Evolutionary conservation across 2,888 invertebrate species (phyloP).

Genomic region (Conchocele bisecta): DNA sequence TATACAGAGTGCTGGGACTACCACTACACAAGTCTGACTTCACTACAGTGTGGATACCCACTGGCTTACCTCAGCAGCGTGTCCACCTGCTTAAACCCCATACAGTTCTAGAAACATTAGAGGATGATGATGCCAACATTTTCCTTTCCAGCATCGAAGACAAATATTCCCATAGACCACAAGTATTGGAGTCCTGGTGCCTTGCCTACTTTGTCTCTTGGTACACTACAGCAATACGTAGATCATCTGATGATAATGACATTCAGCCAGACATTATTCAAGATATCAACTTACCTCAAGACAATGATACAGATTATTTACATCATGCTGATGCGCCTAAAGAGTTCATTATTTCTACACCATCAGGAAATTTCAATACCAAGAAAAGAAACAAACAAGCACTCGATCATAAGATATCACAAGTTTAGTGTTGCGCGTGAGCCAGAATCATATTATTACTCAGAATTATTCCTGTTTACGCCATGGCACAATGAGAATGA

Average conservation of each 20-base stretch:
- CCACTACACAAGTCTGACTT: conserved; percentile 14
- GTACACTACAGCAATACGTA: neutral
- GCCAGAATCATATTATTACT: conserved; percentile 35
- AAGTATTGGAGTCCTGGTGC: neutral
- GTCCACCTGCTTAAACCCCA: conserved; percentile 1
- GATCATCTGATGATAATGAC: neutral
- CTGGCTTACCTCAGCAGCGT: conserved; percentile 4
- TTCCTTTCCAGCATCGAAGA: neutral
- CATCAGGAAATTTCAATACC: no score
- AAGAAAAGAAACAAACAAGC: conserved; percentile 22
- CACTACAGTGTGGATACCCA: conserved; percentile 14
- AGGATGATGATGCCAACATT: conserved; percentile 1
- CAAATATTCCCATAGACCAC: neutral
- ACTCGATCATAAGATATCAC: conserved; percentile 37
- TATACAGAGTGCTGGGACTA: conserved; percentile 7
- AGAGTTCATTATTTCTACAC: no score
- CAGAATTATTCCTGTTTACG: conserved; percentile 22
- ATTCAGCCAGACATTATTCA: neutral
- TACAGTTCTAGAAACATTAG: neutral
- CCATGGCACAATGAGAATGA: conserved; percentile 32
- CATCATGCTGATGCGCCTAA: no score
- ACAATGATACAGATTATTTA: no score
- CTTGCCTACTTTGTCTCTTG: neutral
- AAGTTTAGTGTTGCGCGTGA: conserved; percentile 25
- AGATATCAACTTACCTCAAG: no score